Base-by-base conservation (phyloP, 2,888 invertebrate genomes). In the Apodemia mormo region DNA sequence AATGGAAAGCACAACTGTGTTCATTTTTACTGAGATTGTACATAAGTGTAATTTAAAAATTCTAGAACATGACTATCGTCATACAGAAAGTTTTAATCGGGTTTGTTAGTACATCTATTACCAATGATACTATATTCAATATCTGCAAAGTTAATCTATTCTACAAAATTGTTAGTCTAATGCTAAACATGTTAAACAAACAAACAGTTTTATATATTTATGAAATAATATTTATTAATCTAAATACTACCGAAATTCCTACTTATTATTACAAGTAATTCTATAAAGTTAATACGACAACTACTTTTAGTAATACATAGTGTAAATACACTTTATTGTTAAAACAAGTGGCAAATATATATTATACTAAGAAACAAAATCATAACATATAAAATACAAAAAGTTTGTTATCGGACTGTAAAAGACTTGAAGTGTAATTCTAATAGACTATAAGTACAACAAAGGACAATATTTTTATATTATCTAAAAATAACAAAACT, bases 131-230 rank as follows among this genome's bases (percentile, higher is more conserved):
- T 81, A 76, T 81, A 80, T 79, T 49, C 12, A 14, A 79, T 79
- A 82, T 80, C 81, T 81, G 81, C 81, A 84, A 86, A 74, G 89
- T 91, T 92, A 91, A 88, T 87, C 90, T 92, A 92, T 82, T 88
- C 93, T 93, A 93, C 89, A n/a, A 86, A 83, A 87, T 86, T 90
- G 92, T 93, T 92, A 93, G 91, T 92, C 92, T 93, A 92, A 81
- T 79, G 82, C 93, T 93, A 92, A 89, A 92, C 92, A 93, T 93
- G 93, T 93, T 93, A 93, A 92, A 92, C 91, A 93, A 92, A 92
- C 92, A 93, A 88, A 92, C 92, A 83, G 85, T 84, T 89, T 90
- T 82, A 87, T 89, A 87, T 90, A 89, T 88, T 92, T 89, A 86
- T 89, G 84, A 90, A 91, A 91, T 90, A 87, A 89, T 85, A 84